Percentiles rank a stretch among this genome's conserved stretches.
Conservation (phyloP, 2,797 vertebrate species). For the Gorsachius magnificus region DNA sequence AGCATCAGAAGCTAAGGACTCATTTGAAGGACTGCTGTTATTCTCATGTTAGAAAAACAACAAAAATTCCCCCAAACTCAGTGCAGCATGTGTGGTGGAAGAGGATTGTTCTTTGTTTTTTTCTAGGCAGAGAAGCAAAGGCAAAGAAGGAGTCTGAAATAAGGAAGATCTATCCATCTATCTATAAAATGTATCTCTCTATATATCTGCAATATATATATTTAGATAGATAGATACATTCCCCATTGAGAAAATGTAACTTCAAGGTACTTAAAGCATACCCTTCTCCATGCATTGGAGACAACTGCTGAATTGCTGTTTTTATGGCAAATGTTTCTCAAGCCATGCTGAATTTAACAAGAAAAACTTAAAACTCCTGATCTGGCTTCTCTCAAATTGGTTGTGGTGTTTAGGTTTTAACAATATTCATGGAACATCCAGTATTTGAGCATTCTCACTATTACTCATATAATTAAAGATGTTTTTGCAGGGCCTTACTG, state of each 20-base stretch:
- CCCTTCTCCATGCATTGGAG: background rate
- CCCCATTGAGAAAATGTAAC: background rate
- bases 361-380: background rate
- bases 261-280: background rate
- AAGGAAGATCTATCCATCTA: background rate
- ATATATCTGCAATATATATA: background rate
- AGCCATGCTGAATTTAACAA: background rate
- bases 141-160: background rate
- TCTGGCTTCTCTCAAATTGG: background rate
- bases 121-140: background rate
- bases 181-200: background rate
- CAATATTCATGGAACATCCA: background rate
- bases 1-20: background rate
- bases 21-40: background rate
- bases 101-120: background rate
- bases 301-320: background rate
- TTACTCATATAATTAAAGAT: background rate
- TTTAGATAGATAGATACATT: background rate
- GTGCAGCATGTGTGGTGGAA: fast-evolving
- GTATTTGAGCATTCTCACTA: background rate
- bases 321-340: background rate
- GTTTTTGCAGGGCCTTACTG: background rate
- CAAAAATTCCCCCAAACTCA: background rate
- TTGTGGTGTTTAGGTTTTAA: background rate
- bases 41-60: background rate